phyloP scores from a whole-genome alignment of 2,113 vertebrate species.

The Passer montanus region DNA sequence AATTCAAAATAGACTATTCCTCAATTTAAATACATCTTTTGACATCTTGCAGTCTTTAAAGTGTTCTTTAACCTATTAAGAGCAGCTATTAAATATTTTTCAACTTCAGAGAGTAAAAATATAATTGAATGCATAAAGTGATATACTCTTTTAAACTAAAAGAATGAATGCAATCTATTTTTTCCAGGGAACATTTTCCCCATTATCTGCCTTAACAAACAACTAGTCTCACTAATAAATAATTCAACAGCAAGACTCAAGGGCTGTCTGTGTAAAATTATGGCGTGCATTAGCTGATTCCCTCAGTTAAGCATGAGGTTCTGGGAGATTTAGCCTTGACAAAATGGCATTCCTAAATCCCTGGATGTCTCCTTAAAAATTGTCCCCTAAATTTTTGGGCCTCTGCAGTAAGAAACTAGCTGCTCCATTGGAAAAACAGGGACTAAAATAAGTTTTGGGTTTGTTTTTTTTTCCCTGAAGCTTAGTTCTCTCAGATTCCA shows the following conservation, averaged over 20 bases:
- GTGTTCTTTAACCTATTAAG: not conserved
- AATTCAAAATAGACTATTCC: not conserved
- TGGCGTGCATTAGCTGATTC: constrained; percentile 25
- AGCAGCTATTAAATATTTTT: not conserved
- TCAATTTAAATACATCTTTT: not conserved
- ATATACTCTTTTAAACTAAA: not conserved
- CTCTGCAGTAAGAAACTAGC: not conserved
- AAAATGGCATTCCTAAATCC: not conserved
- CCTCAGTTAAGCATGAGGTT: not conserved
- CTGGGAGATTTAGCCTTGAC: not conserved
- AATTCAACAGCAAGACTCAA: constrained; percentile 15
- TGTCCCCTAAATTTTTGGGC: not conserved
- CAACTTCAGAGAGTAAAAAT: not conserved
- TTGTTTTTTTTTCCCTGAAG: not conserved
- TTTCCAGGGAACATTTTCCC: not conserved
- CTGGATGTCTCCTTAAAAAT: not conserved
- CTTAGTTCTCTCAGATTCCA: not conserved
- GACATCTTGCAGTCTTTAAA: not conserved
- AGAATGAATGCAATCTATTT: constrained; percentile 4
- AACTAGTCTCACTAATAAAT: constrained; percentile 32
- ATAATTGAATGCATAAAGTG: not conserved
- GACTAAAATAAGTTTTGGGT: not conserved
- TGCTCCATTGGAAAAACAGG: not conserved
- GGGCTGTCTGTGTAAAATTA: constrained; percentile 10
- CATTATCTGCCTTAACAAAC: constrained; percentile 45